phyloP scores from a whole-genome alignment of 1,140 invertebrate species.

The Habropoda laboriosa region DNA sequence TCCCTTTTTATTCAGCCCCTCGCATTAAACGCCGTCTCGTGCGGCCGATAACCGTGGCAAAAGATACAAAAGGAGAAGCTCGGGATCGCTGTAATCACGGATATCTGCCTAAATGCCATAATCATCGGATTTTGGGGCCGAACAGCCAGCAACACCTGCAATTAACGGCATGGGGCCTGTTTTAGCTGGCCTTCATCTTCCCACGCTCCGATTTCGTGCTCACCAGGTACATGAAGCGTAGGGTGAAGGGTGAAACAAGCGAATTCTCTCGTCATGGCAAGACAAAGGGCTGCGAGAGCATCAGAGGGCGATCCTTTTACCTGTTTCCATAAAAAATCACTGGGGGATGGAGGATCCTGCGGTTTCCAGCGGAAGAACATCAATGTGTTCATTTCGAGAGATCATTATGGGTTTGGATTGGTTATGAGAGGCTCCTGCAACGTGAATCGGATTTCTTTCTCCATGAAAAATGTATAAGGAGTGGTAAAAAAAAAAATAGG shows the following conservation, averaged over 20 bases:
- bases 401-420: too few relatives aligned
- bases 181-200: conserved; percentile 53
- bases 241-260: neutral
- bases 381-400: too few relatives aligned
- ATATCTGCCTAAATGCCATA: conserved; percentile 71
- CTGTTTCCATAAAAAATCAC: neutral
- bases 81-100: conserved; percentile 61
- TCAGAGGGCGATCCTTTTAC: neutral
- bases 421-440: too few relatives aligned
- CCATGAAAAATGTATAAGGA: too few relatives aligned
- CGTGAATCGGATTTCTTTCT: too few relatives aligned
- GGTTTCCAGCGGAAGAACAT: neutral
- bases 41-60: conserved; percentile 29
- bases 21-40: conserved; percentile 48
- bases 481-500: too few relatives aligned
- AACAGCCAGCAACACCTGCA: conserved; percentile 58
- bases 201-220: conserved; percentile 59
- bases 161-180: conserved; percentile 61
- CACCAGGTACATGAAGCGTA: conserved; percentile 19
- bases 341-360: neutral
- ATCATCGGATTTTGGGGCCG: conserved; percentile 60
- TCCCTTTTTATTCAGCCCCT: conserved; percentile 32
- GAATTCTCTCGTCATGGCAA: neutral
- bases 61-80: conserved; percentile 6
- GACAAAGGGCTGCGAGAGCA: conserved; percentile 30